Evolutionary conservation across 1,140 invertebrate species (phyloP), one percentile per base, ranked within the genome.

Genomic region (Luehdorfia chinensis): DNA sequence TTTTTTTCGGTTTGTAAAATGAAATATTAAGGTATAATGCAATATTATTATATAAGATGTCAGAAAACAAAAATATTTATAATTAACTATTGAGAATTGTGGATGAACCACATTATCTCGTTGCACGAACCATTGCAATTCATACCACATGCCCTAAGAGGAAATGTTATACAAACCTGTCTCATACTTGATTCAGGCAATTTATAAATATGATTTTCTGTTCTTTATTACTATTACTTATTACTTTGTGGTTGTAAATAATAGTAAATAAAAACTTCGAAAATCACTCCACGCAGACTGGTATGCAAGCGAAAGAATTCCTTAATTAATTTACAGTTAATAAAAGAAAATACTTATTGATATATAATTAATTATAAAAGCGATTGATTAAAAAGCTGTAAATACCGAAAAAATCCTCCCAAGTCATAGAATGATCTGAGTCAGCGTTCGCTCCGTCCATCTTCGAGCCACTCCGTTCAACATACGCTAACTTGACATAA

Each of bases 351-450:
- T 1, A 13, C 11, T 4, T 44, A 30, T 23, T 34, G 21, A 1
- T 23, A 23, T 23, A 23, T 23, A 23, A 1, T 4, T 23, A 23
- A 23, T 6, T 8, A 23, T n/a, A n/a, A n/a, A n/a, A 23, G n/a
- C 21, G n/a, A n/a, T n/a, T n/a, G n/a, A n/a, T n/a, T n/a, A n/a
- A n/a, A n/a, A n/a, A n/a, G n/a, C n/a, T n/a, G 13, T 71, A 84
- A 79, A 47, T 54, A 87, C 86, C 87, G 58, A 87, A 88, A 81
- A 88, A 87, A 55, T 88, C 87, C 61, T 88, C 87, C 87, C 87
- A 88, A 59, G 84, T 86, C 77, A 87, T 81, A 72, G 85, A 87
- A 71, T 88, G 85, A 68, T 88, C 87, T 54, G 87, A 88, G 64
- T 88, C 87, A 58, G 74, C 79, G 66, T 74, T 84, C 39, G 69